Conservation (phyloP, 2,797 vertebrate species). For the Menidia menidia region DNA sequence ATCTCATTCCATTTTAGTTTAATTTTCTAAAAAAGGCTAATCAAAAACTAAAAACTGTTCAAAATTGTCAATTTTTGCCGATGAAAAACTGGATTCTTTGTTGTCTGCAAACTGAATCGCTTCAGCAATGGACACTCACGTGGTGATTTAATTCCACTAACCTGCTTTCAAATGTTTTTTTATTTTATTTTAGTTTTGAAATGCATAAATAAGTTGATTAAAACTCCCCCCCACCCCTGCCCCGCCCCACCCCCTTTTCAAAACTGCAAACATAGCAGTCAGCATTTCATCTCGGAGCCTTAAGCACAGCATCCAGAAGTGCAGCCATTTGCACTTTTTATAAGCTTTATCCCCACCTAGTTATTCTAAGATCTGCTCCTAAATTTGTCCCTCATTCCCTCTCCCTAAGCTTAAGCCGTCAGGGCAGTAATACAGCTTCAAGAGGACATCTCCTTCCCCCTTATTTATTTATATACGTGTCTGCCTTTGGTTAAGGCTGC, state of each 20-base stretch:
- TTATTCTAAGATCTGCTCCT: conserved; percentile 85
- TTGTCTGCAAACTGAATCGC: conserved; percentile 45
- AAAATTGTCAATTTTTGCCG: background rate
- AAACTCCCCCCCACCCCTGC: conserved; percentile 34
- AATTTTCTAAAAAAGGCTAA: no score
- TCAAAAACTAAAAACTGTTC: conserved; percentile 2
- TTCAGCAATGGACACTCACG: conserved; percentile 12
- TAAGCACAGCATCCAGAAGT: conserved; percentile 81
- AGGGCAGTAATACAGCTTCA: conserved; percentile 79
- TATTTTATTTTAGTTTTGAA: conserved; percentile 48
- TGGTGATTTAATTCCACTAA: conserved; percentile 37
- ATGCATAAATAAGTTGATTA: conserved; percentile 70
- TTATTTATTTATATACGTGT: conserved; percentile 78
- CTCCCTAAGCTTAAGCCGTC: conserved; percentile 83
- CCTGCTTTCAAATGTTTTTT: conserved; percentile 44
- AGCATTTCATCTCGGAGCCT: conserved; percentile 80
- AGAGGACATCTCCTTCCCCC: conserved; percentile 72
- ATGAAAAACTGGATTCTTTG: conserved; percentile 4
- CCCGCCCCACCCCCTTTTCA: background rate
- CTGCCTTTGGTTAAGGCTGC: conserved; percentile 62
- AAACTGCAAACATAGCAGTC: conserved; percentile 78
- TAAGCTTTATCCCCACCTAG: conserved; percentile 87
- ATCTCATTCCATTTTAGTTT: no score
- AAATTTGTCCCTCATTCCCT: conserved; percentile 83
- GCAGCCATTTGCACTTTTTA: conserved; percentile 85